A percentile compares a stretch with the other conserved stretches of the same genome.
These are phyloP conservation scores for Achroia grisella DNA, from an alignment of 1,140 invertebrate species.

Conservation along the genomic window DNA sequence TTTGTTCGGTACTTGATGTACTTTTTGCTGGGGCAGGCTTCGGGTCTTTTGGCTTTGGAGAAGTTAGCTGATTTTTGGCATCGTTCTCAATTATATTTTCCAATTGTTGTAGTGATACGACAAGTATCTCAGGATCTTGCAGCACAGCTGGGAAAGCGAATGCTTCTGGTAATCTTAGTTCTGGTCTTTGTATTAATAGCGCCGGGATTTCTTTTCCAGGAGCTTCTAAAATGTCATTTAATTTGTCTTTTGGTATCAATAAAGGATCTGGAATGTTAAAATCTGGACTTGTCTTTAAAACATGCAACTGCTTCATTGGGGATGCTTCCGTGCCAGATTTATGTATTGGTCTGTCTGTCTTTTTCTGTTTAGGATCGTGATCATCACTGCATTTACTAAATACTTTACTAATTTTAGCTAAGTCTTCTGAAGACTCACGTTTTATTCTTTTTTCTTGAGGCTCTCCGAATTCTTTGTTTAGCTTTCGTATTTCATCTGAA, in stretches of 20 bases:
- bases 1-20: constrained; percentile 46
- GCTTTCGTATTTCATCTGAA: constrained; percentile 74
- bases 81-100: constrained; percentile 80
- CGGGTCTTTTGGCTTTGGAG: constrained; percentile 27
- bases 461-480: constrained; percentile 69
- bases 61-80: constrained; percentile 48
- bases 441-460: constrained; percentile 75
- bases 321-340: constrained; percentile 74
- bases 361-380: constrained; percentile 32
- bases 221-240: constrained; percentile 80
- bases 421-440: constrained; percentile 61
- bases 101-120: constrained; percentile 83
- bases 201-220: constrained; percentile 85
- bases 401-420: constrained; percentile 58
- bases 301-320: constrained; percentile 81
- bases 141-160: constrained; percentile 81
- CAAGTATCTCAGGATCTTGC: constrained; percentile 84
- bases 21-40: constrained; percentile 64
- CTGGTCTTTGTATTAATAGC: constrained; percentile 79
- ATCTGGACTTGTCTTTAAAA: constrained; percentile 79
- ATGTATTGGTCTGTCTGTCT: constrained; percentile 26
- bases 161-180: constrained; percentile 81
- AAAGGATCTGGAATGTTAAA: constrained; percentile 86
- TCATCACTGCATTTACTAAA: constrained; percentile 55
- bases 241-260: constrained; percentile 82